Evolutionary conservation across 2,797 vertebrate genomes (phyloP).

Genomic region (Bucorvus abyssinicus): DNA sequence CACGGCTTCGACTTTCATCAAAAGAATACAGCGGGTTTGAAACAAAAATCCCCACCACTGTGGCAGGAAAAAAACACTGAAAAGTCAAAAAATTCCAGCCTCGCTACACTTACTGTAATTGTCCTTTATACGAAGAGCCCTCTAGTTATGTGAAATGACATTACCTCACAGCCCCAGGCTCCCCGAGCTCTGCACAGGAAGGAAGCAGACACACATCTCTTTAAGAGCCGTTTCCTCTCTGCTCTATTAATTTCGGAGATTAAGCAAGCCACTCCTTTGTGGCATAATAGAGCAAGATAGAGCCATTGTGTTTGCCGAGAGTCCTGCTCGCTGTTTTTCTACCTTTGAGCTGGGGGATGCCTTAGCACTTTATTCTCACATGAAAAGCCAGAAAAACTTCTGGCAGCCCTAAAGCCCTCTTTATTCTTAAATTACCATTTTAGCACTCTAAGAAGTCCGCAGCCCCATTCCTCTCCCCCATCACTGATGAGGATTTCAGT

Average conservation of each 20-base stretch:
- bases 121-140: conserved; percentile 65
- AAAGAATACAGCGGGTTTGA: background rate
- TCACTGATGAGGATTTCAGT: background rate
- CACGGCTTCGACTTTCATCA: background rate
- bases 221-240: conserved; percentile 75
- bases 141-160: conserved; percentile 76
- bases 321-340: conserved; percentile 43
- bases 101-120: conserved; percentile 58
- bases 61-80: background rate
- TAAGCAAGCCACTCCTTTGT: conserved; percentile 73
- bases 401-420: background rate
- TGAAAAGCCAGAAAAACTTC: conserved; percentile 20
- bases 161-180: conserved; percentile 67
- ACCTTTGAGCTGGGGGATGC: background rate
- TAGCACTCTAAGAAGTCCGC: background rate
- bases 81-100: conserved; percentile 59
- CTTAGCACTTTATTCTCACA: conserved; percentile 14
- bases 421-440: background rate
- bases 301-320: conserved; percentile 62
- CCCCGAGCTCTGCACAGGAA: conserved; percentile 73
- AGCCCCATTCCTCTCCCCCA: background rate
- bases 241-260: conserved; percentile 78
- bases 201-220: conserved; percentile 75
- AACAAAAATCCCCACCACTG: conserved; percentile 19
- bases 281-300: conserved; percentile 68